These are phyloP conservation scores for Aspidiotus rigidus DNA, from an alignment of 2,888 invertebrate species.

Conservation along the genomic window DNA sequence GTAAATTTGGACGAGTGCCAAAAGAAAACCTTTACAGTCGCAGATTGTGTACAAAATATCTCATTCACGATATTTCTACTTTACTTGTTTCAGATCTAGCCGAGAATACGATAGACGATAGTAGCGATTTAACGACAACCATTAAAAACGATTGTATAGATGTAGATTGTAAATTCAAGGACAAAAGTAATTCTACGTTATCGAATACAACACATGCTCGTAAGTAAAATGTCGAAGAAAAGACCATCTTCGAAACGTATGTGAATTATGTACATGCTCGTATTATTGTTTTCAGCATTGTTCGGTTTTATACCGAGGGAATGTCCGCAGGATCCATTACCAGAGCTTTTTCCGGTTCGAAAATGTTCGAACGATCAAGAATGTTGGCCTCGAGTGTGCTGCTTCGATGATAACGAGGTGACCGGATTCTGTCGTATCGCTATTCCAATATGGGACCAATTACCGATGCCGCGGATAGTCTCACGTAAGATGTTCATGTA, in stretches of 20 bases:
- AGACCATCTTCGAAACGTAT: no score
- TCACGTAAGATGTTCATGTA: constrained; percentile 16
- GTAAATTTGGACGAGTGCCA: no score
- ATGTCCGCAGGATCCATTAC: constrained; percentile 58
- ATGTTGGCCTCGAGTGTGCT: constrained; percentile 67
- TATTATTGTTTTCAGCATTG: constrained; percentile 48
- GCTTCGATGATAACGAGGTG: constrained; percentile 54
- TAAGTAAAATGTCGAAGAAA: constrained; percentile 1
- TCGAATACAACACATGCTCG: constrained; percentile 20
- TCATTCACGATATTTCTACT: no score
- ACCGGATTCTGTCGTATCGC: constrained; percentile 59
- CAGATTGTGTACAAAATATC: no score
- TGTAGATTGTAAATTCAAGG: constrained; percentile 22
- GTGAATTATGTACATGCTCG: no score
- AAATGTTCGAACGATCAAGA: constrained; percentile 59
- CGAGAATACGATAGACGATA: constrained; percentile 26
- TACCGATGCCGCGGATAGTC: constrained; percentile 34
- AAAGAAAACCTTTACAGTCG: no score
- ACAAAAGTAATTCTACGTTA: constrained; percentile 13
- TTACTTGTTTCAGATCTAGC: constrained; percentile 15
- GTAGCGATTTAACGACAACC: constrained; percentile 12
- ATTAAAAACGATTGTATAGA: constrained; percentile 14
- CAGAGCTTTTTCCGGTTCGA: constrained; percentile 58
- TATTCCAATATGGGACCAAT: constrained; percentile 37
- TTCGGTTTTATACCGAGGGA: constrained; percentile 61